Evolutionary conservation across 2,113 vertebrate genomes (phyloP), one percentile per base, ranked within the genome.

Genomic region (Dipodomys merriami): DNA sequence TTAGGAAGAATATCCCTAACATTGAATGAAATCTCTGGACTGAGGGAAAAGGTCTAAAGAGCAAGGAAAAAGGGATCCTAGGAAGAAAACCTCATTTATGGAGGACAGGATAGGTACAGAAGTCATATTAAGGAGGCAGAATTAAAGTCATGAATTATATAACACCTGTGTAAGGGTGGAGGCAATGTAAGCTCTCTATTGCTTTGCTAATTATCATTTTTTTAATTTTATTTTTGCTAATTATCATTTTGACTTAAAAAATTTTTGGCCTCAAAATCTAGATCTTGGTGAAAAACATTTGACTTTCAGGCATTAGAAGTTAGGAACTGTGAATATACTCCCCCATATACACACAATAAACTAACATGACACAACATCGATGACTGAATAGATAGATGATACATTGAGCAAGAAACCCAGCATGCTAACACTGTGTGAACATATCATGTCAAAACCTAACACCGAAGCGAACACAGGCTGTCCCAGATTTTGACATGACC

Each of bases 361-460:
- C 1, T 29, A 81, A 87, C 29, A 86, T 65, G 82, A 67, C 15
- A 76, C 30, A 90, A 22, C 5, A 92, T 57, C 72, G 20, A 46
- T 69, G 72, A 67, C 71, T 62, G 84, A 68, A 57, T 65, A 53
- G 18, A 53, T 67, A 79, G 53, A 73, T 79, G n/a, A 79, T 27
- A 49, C 2, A 74, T n/a, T 69, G 72, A 77, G 25, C 72, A 87
- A 95, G 35, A 73, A 80, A 74, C 29, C 6, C 64, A 82, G 88
- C 97, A 96, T 96, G 96, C 95, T 92, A 39, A 81, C 8, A 79
- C 80, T 95, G 90, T 93, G 93, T 96, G 96, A 96, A 95, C 88
- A 88, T 30, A 73, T 95, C 94, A 96, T 64, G 82, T 71, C 95
- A 95, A 97, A 96, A 95, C 13, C 86, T 91, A 93, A 94, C 35